phyloP scores from a whole-genome alignment of 2,797 vertebrate genomes.

The Lophura swinhoii region DNA sequence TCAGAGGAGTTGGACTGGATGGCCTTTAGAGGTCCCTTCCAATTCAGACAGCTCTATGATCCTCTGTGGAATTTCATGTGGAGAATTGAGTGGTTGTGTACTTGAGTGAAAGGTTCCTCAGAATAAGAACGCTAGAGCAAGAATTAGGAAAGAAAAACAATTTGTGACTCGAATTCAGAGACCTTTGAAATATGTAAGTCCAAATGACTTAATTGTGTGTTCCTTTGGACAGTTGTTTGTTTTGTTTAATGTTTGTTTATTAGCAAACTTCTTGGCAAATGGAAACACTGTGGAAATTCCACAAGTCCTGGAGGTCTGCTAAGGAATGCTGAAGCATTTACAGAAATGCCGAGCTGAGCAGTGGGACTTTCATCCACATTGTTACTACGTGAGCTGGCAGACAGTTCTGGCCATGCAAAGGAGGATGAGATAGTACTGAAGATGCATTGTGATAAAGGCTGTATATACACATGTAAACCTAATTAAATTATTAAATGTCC shows the following conservation, averaged over 20 bases:
- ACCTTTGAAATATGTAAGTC: background rate
- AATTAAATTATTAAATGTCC: background rate
- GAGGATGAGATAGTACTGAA: background rate
- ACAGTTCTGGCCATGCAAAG: background rate
- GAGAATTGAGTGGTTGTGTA: background rate
- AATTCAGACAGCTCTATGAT: background rate
- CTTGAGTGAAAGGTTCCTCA: background rate
- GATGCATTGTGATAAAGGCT: background rate
- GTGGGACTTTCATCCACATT: background rate
- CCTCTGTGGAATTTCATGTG: background rate
- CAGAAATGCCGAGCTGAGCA: background rate
- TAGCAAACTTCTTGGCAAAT: background rate
- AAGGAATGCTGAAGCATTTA: background rate
- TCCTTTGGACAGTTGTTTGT: background rate
- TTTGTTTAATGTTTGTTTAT: background rate
- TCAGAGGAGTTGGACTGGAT: background rate
- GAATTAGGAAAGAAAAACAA: background rate
- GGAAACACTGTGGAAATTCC: background rate
- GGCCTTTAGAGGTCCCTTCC: background rate
- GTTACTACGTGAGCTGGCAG: background rate
- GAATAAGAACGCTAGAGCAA: background rate
- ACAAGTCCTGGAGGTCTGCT: background rate
- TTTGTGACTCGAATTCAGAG: background rate
- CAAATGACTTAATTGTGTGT: background rate
- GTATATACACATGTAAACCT: background rate